Base-by-base conservation (phyloP, 2,888 invertebrate genomes). In the Hypena proboscidalis region DNA sequence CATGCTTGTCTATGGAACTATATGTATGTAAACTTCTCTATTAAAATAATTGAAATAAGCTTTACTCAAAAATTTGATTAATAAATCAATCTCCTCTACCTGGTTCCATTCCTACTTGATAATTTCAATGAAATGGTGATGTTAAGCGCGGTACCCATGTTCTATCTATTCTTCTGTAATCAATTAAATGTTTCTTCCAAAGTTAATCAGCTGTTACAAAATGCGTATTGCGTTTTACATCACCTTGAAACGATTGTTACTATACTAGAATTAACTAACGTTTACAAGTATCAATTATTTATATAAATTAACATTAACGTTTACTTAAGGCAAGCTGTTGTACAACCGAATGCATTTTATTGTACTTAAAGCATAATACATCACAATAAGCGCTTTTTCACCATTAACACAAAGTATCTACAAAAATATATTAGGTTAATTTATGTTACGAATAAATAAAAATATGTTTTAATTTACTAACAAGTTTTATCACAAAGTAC, bases 261-360 rank as follows among this genome's bases (percentile, higher is more conserved):
- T 30, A 19, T 3, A 17, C 8, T 21, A 27, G 8, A 8, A 14
- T 21, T 15, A 21, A 22, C 11, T 20, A 40, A 27, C 8, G 19
- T 34, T 22, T 22, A 29, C 29, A 27, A 34, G 8, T 34, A 40
- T 40, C 22, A 22, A 38, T 21, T 33, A 21, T 22, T 8, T 35
- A 31, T 35, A 13, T 10, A 42, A 20, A 27, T 14, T 3, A 10
- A n/a, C n/a, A n/a, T n/a, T n/a, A n/a, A n/a, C n/a, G n/a, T n/a
- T 11, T 9, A 22, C 13, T 13, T 30, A 31, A 23, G 11, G 17
- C 23, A 2, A 38, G n/a, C 3, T 11, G n/a, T 10, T 17, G 10
- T 25, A 9, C 10, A 25, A 11, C 5, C 7, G 5, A 25, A 11
- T 4, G 11, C 11, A 13, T 10, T 5, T 11, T 11, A 11, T 3